Evolutionary conservation across 2,888 invertebrate genomes (phyloP).

Genomic region (Pyrrhosoma nymphula): DNA sequence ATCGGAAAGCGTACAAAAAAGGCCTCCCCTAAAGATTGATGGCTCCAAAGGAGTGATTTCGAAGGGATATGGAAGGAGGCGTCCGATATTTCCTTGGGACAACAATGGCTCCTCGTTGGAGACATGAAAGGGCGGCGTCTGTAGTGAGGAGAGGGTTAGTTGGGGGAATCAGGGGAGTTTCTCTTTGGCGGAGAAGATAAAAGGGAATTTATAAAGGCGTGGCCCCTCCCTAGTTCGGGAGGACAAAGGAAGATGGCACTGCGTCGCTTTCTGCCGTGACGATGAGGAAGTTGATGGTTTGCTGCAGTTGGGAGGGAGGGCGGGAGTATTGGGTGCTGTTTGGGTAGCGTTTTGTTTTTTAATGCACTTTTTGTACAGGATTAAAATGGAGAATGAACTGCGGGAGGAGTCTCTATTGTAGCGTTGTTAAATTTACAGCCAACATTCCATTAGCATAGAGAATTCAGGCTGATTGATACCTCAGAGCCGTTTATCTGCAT

Average conservation of each 20-base stretch:
- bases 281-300: constrained; percentile 42
- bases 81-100: constrained; percentile 53
- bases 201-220: constrained; percentile 44
- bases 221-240: background rate
- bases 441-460: background rate
- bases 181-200: constrained; percentile 13
- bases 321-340: background rate
- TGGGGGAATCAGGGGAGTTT: background rate
- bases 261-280: constrained; percentile 36
- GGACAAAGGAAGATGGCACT: constrained; percentile 54
- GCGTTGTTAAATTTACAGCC: background rate
- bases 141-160: background rate
- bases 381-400: background rate
- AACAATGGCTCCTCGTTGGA: constrained; percentile 34
- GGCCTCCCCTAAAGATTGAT: background rate
- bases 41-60: constrained; percentile 47
- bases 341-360: background rate
- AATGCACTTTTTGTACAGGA: background rate
- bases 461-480: background rate
- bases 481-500: background rate
- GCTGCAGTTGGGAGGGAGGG: background rate
- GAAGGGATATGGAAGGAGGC: background rate
- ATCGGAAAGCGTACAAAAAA: background rate
- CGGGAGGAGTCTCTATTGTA: background rate
- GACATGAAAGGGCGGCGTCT: background rate